Percentiles rank a stretch among this genome's conserved stretches.
Evolutionary conservation across 1,140 invertebrate species (phyloP).

Genomic region (Macrosteles quadrilineatus): DNA sequence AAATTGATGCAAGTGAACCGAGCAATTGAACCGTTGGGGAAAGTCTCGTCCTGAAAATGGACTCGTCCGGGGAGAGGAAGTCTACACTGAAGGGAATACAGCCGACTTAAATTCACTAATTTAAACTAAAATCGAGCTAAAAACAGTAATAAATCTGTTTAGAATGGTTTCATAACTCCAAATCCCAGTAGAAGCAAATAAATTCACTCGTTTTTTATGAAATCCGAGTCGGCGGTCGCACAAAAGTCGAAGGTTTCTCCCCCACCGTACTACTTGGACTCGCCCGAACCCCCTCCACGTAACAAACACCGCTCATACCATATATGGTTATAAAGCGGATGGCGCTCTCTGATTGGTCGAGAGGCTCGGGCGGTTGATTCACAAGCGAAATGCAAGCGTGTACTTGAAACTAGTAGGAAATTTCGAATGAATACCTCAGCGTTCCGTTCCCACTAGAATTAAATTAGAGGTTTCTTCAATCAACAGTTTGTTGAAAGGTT

Average conservation of each 20-base stretch:
- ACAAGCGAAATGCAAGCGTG: conserved; percentile 29
- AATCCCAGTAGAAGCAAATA: not conserved
- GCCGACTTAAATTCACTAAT: not conserved
- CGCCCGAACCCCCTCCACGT: conserved; percentile 39
- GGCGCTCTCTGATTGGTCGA: conserved; percentile 61
- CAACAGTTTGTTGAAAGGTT: too few species aligned
- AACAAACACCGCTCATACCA: conserved; percentile 64
- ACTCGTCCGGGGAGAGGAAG: conserved; percentile 47
- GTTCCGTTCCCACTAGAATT: too few species aligned
- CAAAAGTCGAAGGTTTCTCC: conserved; percentile 10
- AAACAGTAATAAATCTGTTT: not conserved
- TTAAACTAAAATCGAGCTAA: not conserved
- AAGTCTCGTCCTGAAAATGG: conserved; percentile 46
- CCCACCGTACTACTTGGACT: not conserved
- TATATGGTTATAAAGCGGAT: conserved; percentile 76
- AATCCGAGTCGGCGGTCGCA: conserved; percentile 30
- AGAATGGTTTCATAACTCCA: not conserved
- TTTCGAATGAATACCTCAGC: not conserved
- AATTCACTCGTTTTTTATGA: conserved; percentile 27
- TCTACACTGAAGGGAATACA: not conserved
- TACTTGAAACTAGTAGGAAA: conserved; percentile 5
- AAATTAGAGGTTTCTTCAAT: too few species aligned
- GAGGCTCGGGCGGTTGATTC: conserved; percentile 33
- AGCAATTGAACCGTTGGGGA: conserved; percentile 36
- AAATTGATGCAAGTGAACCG: conserved; percentile 41